Conservation (phyloP, 1,140 invertebrate species). For the Ephestia elutella region DNA sequence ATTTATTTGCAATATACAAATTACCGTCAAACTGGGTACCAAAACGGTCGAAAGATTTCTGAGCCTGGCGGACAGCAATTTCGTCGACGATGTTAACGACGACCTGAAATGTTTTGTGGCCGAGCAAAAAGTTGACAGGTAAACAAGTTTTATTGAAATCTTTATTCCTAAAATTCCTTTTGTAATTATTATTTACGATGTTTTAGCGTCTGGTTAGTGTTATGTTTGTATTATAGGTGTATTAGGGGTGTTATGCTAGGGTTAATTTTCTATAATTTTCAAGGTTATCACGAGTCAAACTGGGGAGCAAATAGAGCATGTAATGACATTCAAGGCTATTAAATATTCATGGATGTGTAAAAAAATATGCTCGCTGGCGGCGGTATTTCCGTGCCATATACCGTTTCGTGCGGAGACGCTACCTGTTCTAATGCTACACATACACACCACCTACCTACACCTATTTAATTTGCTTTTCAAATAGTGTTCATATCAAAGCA, state of each 20-base stretch:
- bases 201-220: conserved; percentile 1
- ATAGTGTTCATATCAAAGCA: neutral
- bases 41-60: conserved; percentile 68
- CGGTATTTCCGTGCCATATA: conserved; percentile 7
- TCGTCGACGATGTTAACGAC: conserved; percentile 70
- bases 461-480: neutral
- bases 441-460: too few species aligned
- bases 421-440: neutral
- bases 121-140: conserved; percentile 68
- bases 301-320: conserved; percentile 38
- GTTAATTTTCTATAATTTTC: conserved; percentile 30
- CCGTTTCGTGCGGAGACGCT: neutral
- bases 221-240: neutral
- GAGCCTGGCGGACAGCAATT: conserved; percentile 63
- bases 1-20: conserved; percentile 40
- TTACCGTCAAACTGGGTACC: conserved; percentile 71
- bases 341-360: conserved; percentile 32
- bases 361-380: conserved; percentile 15
- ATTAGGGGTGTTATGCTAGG: conserved; percentile 13
- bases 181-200: neutral
- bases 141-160: conserved; percentile 46
- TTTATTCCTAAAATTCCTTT: neutral
- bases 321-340: conserved; percentile 47
- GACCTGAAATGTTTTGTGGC: conserved; percentile 68
- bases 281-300: conserved; percentile 53